Conservation (phyloP, 2,113 vertebrate species). For the Potamarius usumacintae region DNA sequence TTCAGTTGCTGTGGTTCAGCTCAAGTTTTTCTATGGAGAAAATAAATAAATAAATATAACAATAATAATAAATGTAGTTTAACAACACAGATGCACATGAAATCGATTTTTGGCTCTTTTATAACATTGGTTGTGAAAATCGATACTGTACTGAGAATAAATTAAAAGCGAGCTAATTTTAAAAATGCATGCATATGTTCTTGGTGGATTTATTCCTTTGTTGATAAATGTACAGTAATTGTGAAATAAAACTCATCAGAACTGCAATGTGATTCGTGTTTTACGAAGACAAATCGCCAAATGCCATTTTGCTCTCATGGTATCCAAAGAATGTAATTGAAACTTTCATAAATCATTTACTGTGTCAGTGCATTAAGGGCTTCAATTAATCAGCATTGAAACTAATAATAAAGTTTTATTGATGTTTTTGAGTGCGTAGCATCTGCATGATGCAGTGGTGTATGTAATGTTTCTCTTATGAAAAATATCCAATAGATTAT, state of each 20-base stretch:
- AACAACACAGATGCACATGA: background rate
- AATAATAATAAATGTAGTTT: background rate
- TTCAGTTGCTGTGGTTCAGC: background rate
- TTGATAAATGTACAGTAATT: background rate
- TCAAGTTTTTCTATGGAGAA: background rate
- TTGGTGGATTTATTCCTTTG: background rate
- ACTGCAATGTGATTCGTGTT: slow-evolving; percentile 9
- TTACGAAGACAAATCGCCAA: background rate
- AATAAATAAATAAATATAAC: background rate
- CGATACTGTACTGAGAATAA: background rate
- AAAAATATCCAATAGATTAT: background rate
- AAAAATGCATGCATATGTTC: background rate
- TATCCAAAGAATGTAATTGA: background rate
- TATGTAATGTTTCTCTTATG: background rate
- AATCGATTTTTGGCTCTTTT: background rate
- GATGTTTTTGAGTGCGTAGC: background rate
- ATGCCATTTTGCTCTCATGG: background rate
- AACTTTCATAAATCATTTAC: background rate
- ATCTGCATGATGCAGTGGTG: background rate
- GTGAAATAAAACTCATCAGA: background rate
- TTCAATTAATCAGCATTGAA: slow-evolving; percentile 4
- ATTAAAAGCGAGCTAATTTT: background rate
- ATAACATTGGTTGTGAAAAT: background rate
- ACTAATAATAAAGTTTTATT: slow-evolving; percentile 15
- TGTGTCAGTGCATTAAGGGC: background rate